A percentile compares a stretch with the other conserved stretches of the same genome.
Evolutionary conservation across 2,113 vertebrate species (phyloP).

Genomic region (Puffinus mauretanicus): DNA sequence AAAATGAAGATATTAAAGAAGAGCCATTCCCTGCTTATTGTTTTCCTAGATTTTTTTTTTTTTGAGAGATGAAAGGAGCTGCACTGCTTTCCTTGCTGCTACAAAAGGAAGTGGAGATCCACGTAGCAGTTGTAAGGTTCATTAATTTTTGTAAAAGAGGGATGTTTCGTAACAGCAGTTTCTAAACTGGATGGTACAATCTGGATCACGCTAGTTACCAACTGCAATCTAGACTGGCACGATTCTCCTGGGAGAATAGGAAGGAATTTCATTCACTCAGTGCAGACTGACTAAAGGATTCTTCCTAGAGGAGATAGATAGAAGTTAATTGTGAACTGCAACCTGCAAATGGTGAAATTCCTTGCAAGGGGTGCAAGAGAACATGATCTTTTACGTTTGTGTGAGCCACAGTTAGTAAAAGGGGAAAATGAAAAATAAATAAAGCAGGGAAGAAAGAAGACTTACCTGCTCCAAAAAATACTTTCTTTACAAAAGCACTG

Average conservation of each 20-base stretch:
- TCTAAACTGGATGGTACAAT: neutral
- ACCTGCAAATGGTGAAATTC: neutral
- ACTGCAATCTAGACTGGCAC: neutral
- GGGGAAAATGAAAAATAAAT: neutral
- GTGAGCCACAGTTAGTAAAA: neutral
- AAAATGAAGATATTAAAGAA: neutral
- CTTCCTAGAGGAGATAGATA: neutral
- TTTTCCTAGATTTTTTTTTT: neutral
- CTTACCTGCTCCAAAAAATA: neutral
- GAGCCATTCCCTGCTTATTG: neutral
- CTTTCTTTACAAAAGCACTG: neutral
- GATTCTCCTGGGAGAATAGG: neutral
- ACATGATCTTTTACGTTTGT: neutral
- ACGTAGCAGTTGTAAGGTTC: neutral
- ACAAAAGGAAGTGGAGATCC: neutral
- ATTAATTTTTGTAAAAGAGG: neutral
- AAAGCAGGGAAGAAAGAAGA: neutral
- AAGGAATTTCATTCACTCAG: conserved; percentile 1
- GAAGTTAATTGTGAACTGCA: neutral
- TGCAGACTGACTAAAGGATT: neutral
- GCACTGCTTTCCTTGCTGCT: neutral
- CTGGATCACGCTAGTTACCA: neutral
- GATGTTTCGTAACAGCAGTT: neutral
- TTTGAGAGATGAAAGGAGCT: neutral
- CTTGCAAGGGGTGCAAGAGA: neutral